Evolutionary conservation across 1,140 invertebrate genomes (phyloP), one percentile per base, ranked within the genome.

Genomic region (Euura lappo): DNA sequence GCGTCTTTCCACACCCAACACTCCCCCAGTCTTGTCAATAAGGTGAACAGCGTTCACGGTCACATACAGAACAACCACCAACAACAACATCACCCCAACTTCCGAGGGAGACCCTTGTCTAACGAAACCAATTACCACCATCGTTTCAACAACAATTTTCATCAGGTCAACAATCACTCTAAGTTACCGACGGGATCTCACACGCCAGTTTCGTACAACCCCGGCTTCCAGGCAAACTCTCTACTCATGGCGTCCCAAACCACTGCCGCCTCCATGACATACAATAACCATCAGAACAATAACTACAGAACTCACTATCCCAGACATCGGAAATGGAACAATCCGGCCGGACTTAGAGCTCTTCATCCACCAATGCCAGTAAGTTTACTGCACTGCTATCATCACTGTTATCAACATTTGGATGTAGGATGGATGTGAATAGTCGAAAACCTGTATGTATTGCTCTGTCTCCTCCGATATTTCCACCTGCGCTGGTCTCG

Each of bases 251-350:
- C 80, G 79, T 67, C 76, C 71, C 6, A 72, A 75, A n/a, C 71
- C 72, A 28, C 64, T 81, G 11, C 79, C 76, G 6, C 69, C 76
- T 2, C 76, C 13, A 28, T 28, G 3, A 5, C 71, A 45, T 64
- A 65, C 28, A 68, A 70, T 8, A 76, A 74, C 46, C 79, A 81
- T 73, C 79, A 79, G 45, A 79, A 80, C 44, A 81, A 78, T 42
- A 77, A 74, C 70, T 68, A 71, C 45, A 77, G 68, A 11, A 13
- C 43, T 4, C 8, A 45, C 11, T 64, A 11, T 72, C 75, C 75
- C 43, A 84, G 79, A 43, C 81, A 81, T 42, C 80, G 81, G 60
- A 86, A 84, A 60, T 86, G 84, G 85, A 80, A 74, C 74, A 78
- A 75, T 46, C 76, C 79, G 5, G 5, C 51, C 11, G 78, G 80